Conservation (phyloP, 1,140 invertebrate genomes). For the Latrodectus geometricus region DNA sequence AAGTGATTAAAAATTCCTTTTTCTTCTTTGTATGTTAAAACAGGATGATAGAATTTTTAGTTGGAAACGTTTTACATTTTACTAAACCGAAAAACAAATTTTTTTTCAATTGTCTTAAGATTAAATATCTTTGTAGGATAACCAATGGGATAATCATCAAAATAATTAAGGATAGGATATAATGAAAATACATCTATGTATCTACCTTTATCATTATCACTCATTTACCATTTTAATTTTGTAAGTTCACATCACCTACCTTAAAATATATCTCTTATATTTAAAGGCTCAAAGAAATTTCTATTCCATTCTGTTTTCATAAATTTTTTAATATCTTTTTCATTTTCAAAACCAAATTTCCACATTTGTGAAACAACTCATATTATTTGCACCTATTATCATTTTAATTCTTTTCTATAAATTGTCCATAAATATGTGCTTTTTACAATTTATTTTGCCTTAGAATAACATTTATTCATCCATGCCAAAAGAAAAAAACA, state of each 20-base stretch:
- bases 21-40: not conserved
- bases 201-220: not conserved
- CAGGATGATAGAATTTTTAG: constrained; percentile 2
- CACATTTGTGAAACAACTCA: constrained; percentile 4
- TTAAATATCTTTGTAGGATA: not conserved
- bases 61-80: constrained; percentile 1
- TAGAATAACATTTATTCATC: not conserved
- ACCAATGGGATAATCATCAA: constrained; percentile 14
- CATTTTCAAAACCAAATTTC: constrained; percentile 8
- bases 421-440: not conserved
- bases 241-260: not conserved
- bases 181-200: not conserved
- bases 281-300: not conserved
- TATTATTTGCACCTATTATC: not conserved
- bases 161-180: constrained; percentile 8
- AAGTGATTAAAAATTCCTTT: not conserved
- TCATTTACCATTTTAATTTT: constrained; percentile 15
- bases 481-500: not conserved
- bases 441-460: not conserved
- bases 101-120: not conserved
- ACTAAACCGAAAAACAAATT: not conserved
- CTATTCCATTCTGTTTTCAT: not conserved
- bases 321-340: constrained; percentile 1
- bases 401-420: constrained; percentile 5
- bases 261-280: constrained; percentile 2